Evolutionary conservation across 1,140 invertebrate species (phyloP), one percentile per base, ranked within the genome.

Genomic region (Drosophila nasuta): DNA sequence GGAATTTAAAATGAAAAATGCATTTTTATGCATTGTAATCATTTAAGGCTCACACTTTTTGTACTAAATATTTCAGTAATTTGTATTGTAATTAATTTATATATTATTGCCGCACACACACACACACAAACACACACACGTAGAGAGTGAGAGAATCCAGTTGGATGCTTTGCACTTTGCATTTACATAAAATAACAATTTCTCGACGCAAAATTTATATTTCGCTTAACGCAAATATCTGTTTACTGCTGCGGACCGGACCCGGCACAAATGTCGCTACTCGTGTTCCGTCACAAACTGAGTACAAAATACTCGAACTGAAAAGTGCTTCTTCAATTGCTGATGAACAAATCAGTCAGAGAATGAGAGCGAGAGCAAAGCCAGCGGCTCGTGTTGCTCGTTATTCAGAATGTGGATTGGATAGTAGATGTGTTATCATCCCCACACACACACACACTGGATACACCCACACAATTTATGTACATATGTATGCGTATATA

Each of bases 171-270:
- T 76, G 52, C 81, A 85, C 82, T 86, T 78, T 58, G 49, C 35
- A 86, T 81, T 85, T 86, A 65, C 79, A 81, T 85, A 71, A 75
- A 77, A 66, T 71, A 46, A 48, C 49, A 62, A 86, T 86, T 79
- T 75, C 28, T 78, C 59, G 82, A 64, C 48, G 70, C 49, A 59
- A 59, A 57, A 46, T 65, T 52, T 63, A 69, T 66, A 74, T 64
- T 72, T 51, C 11, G 28, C 38, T 65, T 43, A 41, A 11, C 15
- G 57, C 25, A 8, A 51, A 33, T 6, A 51, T 59, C 33, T 51
- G 15, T 56, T 56, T n/a, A 46, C 10, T 11, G 38, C 41, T 38
- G 15, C 51, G 49, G 11, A 13, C 1, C 33, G 54, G 17, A 15
- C 25, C 4, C 33, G 54, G 17, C 28, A 35, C 38, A 71, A 64